Conservation (phyloP, 1,140 invertebrate genomes). For the Drosophila trapezifrons region DNA sequence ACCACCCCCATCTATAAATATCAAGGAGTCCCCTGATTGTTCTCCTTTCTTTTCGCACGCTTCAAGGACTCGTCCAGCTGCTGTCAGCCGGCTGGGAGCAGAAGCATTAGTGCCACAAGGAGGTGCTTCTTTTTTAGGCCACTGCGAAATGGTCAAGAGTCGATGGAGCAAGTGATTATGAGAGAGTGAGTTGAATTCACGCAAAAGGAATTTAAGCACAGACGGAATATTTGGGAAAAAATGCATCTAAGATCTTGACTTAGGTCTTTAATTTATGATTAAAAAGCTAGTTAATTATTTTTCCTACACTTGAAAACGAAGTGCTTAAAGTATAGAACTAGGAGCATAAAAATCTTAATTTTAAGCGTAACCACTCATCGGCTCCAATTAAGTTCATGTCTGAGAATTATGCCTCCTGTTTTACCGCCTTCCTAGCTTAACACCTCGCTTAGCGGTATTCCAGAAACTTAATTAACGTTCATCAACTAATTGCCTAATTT, state of each 20-base stretch:
- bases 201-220: background rate
- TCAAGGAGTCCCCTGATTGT: slow-evolving; percentile 4
- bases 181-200: background rate
- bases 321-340: background rate
- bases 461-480: slow-evolving; percentile 67
- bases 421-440: background rate
- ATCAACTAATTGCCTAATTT: slow-evolving; percentile 78
- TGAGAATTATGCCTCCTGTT: background rate
- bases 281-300: too few relatives aligned
- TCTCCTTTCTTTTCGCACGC: slow-evolving; percentile 6
- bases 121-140: slow-evolving; percentile 5
- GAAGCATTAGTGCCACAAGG: background rate
- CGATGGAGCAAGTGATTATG: slow-evolving; percentile 12
- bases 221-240: too few relatives aligned
- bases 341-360: too few relatives aligned
- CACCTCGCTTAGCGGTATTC: slow-evolving; percentile 27
- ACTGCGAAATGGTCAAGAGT: slow-evolving; percentile 24
- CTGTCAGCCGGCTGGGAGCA: slow-evolving; percentile 28
- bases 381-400: background rate
- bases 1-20: slow-evolving; percentile 1
- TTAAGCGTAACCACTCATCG: background rate
- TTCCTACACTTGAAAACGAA: too few relatives aligned
- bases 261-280: too few relatives aligned
- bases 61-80: slow-evolving; percentile 48
- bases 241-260: too few relatives aligned